phyloP scores from a whole-genome alignment of 2,113 vertebrate genomes.

The Hyperopisus bebe region DNA sequence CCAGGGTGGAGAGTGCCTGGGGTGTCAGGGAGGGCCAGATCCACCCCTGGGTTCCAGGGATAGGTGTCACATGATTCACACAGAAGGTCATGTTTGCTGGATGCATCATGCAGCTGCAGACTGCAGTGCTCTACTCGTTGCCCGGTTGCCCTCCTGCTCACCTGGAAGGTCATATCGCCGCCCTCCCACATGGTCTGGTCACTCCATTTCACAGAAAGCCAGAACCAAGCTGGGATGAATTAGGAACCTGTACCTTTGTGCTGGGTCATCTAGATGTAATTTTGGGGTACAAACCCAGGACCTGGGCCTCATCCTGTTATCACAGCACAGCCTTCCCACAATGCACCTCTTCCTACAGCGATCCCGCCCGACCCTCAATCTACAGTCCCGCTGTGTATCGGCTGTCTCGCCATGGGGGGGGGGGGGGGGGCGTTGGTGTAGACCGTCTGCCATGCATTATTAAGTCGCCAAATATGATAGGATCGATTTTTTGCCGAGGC shows the following conservation, averaged over 20 bases:
- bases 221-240: neutral
- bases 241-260: neutral
- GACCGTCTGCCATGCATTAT: neutral
- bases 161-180: neutral
- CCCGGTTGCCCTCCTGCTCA: neutral
- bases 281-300: neutral
- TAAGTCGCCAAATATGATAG: neutral
- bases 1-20: neutral
- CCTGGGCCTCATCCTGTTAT: neutral
- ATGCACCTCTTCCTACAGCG: neutral
- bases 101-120: neutral
- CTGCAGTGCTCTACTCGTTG: neutral
- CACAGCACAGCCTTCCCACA: neutral
- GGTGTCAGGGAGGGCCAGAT: neutral
- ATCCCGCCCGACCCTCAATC: neutral
- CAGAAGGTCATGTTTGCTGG: neutral
- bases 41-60: neutral
- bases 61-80: neutral
- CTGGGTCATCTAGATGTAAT: neutral
- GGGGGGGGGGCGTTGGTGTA: neutral
- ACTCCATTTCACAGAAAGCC: neutral
- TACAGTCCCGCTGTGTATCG: neutral
- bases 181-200: neutral
- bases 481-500: neutral
- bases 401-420: neutral